Percentiles rank a stretch among this genome's conserved stretches.
phyloP scores from a whole-genome alignment of 2,888 invertebrate species.

The Hipparchia semele region DNA sequence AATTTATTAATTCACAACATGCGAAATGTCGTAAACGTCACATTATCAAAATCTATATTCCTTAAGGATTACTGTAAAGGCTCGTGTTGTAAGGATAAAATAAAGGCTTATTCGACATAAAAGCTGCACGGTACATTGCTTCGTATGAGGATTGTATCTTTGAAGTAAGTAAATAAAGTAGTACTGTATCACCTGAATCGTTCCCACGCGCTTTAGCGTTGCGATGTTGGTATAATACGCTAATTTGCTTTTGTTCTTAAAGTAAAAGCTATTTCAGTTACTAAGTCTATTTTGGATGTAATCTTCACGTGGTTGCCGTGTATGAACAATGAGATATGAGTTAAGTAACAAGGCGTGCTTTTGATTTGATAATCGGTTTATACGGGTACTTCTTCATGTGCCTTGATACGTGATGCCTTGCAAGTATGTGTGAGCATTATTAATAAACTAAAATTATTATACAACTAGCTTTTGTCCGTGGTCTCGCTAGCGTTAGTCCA shows the following conservation, averaged over 20 bases:
- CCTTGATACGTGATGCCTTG: neutral
- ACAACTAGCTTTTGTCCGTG: too few relatives aligned
- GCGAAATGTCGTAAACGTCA: constrained; percentile 34
- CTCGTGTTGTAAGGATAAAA: constrained; percentile 60
- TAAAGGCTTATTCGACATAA: constrained; percentile 66
- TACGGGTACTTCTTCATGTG: neutral
- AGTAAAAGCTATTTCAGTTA: constrained; percentile 59
- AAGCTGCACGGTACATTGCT: constrained; percentile 55
- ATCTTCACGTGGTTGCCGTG: constrained; percentile 53
- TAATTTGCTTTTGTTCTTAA: constrained; percentile 76
- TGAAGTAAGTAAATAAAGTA: constrained; percentile 64
- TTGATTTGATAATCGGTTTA: constrained; percentile 31
- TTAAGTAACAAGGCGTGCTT: constrained; percentile 26
- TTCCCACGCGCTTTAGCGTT: constrained; percentile 66
- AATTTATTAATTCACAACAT: constrained; percentile 32
- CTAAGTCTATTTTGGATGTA: constrained; percentile 54
- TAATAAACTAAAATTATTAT: too few relatives aligned
- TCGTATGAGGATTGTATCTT: constrained; percentile 55
- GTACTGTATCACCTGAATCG: constrained; percentile 64
- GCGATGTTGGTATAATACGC: constrained; percentile 50
- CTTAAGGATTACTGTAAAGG: constrained; percentile 45
- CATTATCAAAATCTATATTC: constrained; percentile 39
- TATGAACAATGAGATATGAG: constrained; percentile 43
- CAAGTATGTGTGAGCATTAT: too few relatives aligned
- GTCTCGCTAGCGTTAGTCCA: too few relatives aligned